Evolutionary conservation across 2,113 vertebrate species (phyloP).

Genomic region (Aix galericulata): DNA sequence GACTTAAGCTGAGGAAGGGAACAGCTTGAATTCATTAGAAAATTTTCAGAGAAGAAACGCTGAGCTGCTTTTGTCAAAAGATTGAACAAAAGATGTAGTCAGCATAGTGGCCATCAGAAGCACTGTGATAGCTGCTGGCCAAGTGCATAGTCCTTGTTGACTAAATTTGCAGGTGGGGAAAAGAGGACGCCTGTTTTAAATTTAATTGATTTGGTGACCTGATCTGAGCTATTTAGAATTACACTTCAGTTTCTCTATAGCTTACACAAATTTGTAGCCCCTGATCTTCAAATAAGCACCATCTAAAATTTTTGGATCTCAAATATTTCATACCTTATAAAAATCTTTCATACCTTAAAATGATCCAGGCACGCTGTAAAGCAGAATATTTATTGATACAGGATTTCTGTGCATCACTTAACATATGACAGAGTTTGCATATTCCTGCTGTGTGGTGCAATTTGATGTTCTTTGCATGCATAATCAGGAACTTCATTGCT

Average conservation of each 20-base stretch:
- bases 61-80: neutral
- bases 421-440: neutral
- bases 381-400: neutral
- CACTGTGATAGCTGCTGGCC: neutral
- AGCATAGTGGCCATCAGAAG: accelerated
- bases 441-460: neutral
- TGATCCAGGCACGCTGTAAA: neutral
- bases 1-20: neutral
- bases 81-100: conserved; percentile 20
- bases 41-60: neutral
- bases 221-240: neutral
- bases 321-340: accelerated
- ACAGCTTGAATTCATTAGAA: neutral
- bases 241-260: neutral
- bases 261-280: neutral
- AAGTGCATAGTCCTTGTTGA: neutral
- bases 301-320: neutral
- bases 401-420: neutral
- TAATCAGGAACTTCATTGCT: neutral
- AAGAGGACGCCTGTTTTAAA: neutral
- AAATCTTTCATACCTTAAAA: accelerated
- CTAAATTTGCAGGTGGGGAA: neutral
- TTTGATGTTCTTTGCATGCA: conserved; percentile 4
- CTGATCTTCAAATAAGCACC: accelerated
- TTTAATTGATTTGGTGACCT: neutral